phyloP scores from a whole-genome alignment of 1,140 invertebrate species.

The Myzus persicae region DNA sequence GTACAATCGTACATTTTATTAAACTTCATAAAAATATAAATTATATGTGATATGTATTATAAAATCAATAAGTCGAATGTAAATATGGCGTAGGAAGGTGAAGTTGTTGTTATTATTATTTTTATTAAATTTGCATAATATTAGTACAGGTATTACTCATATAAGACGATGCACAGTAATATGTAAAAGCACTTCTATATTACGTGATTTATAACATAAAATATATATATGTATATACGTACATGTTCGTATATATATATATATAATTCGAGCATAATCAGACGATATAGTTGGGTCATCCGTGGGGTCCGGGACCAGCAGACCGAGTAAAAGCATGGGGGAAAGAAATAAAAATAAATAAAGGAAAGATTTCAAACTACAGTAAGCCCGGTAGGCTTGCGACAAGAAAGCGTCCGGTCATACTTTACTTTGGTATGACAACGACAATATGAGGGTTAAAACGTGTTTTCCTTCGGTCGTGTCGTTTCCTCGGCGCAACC shows the following conservation, averaged over 20 bases:
- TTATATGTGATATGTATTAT: not conserved
- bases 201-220: slow-evolving; percentile 10
- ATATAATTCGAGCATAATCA: not conserved
- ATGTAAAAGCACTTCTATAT: not conserved
- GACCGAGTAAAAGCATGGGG: not conserved
- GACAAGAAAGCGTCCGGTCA: not conserved
- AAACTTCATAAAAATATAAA: slow-evolving; percentile 3
- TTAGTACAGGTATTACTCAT: not conserved
- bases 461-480: not conserved
- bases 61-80: slow-evolving; percentile 13
- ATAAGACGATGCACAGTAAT: not conserved
- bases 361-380: not conserved
- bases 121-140: not conserved
- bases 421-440: slow-evolving; percentile 15
- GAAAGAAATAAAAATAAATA: not conserved
- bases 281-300: not conserved
- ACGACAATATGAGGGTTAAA: slow-evolving; percentile 30
- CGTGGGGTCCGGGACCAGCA: not conserved
- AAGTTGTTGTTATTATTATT: not conserved
- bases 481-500: not conserved
- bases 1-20: slow-evolving; percentile 11
- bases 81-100: not conserved
- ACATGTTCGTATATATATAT: not conserved
- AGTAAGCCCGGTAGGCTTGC: not conserved
- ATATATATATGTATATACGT: too few relatives aligned